Percentiles rank a stretch among this genome's conserved stretches.
These are phyloP conservation scores for Panthera tigris DNA, from an alignment of 2,113 vertebrate genomes.

Conservation along the genomic window DNA sequence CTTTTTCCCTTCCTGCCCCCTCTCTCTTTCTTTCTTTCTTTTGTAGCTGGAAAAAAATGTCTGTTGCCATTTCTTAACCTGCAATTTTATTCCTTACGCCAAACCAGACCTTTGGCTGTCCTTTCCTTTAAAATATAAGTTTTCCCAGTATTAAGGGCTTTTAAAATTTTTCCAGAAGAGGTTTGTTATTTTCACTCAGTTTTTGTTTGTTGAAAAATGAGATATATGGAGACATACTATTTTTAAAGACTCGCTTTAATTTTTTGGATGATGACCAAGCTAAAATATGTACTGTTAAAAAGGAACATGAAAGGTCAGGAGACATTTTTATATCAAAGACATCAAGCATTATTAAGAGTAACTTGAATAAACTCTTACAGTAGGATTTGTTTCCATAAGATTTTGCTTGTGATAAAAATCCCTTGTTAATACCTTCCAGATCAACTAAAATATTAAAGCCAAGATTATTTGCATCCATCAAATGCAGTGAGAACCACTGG, in stretches of 20 bases:
- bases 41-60: neutral
- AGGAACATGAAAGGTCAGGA: neutral
- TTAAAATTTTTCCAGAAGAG: neutral
- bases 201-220: conserved; percentile 7
- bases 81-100: neutral
- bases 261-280: neutral
- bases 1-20: no score
- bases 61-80: neutral
- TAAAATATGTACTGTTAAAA: neutral
- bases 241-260: conserved; percentile 41
- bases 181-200: neutral
- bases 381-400: neutral
- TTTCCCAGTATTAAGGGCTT: neutral
- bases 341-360: neutral
- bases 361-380: neutral
- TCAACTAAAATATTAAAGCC: conserved; percentile 67
- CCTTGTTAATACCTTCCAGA: neutral
- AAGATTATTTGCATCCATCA: conserved; percentile 65
- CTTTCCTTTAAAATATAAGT: conserved; percentile 28
- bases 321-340: neutral
- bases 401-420: neutral
- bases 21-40: neutral
- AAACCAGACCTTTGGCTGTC: neutral
- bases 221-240: neutral
- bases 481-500: conserved; percentile 40